Evolutionary conservation across 2,888 invertebrate species (phyloP).

Genomic region (Psylliodes chrysocephalus): DNA sequence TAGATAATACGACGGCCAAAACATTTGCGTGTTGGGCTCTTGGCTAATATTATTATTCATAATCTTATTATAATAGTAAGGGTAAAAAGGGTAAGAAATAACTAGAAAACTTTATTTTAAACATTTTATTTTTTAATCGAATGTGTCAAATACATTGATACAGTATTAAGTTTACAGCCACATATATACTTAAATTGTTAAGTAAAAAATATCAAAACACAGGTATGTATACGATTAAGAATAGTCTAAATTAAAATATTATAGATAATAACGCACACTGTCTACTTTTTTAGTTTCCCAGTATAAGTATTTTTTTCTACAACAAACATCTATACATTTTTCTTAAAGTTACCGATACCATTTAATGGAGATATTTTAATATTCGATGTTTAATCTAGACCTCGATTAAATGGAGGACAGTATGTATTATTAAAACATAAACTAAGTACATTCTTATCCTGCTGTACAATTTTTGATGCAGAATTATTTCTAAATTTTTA

Average conservation of each 20-base stretch:
- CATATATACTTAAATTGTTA: conserved; percentile 49
- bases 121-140: conserved; percentile 49
- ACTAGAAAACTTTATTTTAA: conserved; percentile 37
- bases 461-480: too few species aligned
- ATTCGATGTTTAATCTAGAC: conserved; percentile 14
- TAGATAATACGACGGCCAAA: too few species aligned
- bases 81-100: too few species aligned
- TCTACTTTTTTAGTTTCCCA: conserved; percentile 45
- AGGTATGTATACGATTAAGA: conserved; percentile 39
- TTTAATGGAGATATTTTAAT: conserved; percentile 28
- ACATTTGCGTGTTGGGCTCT: too few species aligned
- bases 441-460: too few species aligned
- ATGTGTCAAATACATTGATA: conserved; percentile 56
- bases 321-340: conserved; percentile 60
- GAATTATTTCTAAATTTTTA: too few species aligned
- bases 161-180: conserved; percentile 54
- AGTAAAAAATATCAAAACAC: conserved; percentile 54
- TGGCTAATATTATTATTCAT: too few species aligned
- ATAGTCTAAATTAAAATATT: conserved; percentile 36
- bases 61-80: too few species aligned
- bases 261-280: conserved; percentile 49
- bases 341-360: conserved; percentile 37
- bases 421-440: background rate
- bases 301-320: conserved; percentile 53
- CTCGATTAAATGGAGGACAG: too few species aligned